Percentiles rank a stretch among this genome's conserved stretches.
Evolutionary conservation across 2,888 invertebrate genomes (phyloP).

Genomic region (Cosmia pyralina): DNA sequence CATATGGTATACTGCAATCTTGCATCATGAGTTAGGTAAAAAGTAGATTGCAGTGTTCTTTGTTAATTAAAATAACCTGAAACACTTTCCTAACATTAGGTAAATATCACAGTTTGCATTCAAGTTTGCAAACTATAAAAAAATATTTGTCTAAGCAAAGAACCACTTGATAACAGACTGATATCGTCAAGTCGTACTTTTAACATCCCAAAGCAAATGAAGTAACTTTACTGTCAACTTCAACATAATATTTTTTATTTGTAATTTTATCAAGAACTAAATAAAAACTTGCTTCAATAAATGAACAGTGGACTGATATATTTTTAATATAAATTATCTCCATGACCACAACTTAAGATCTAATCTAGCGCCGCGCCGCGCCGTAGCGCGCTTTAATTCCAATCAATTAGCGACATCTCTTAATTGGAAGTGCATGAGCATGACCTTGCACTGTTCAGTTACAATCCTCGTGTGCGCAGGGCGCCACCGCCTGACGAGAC

Average conservation of each 20-base stretch:
- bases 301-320: neutral
- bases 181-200: neutral
- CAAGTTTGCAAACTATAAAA: neutral
- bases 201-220: neutral
- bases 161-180: too few species aligned
- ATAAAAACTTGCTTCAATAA: neutral
- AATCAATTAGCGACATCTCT: constrained; percentile 14
- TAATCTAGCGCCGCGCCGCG: too few species aligned
- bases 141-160: too few species aligned
- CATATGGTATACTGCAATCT: too few species aligned
- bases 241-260: neutral
- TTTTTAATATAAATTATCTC: too few species aligned
- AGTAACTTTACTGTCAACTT: neutral
- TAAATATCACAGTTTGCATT: neutral
- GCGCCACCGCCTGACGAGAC: constrained; percentile 27
- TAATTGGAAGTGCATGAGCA: neutral
- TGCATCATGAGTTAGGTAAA: too few species aligned
- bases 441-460: constrained; percentile 36
- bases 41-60: too few species aligned
- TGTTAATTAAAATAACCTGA: neutral
- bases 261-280: neutral
- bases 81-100: neutral
- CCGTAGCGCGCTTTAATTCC: neutral
- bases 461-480: constrained; percentile 29
- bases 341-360: too few species aligned